Evolutionary conservation across 2,888 invertebrate genomes (phyloP), one percentile per base, ranked within the genome.

Genomic region (Aromia moschata): DNA sequence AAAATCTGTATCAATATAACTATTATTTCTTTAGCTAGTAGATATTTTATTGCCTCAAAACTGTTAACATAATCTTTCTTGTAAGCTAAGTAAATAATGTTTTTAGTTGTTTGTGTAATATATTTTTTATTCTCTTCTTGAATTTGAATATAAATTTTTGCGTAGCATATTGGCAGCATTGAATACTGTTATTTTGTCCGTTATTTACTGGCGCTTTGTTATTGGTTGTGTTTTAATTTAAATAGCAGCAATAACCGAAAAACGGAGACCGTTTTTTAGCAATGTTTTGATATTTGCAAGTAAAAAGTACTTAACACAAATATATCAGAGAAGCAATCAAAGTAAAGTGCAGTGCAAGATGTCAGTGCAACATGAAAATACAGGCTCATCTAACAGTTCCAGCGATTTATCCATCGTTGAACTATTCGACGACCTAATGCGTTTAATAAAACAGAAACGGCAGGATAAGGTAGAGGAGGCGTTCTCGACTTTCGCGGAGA

Each of bases 401-500:
- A 58, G 55, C 15, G 67, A 69, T 11, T 56, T 74, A 10, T 68
- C 70, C 4, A 63, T 74, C 20, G 64, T 72, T 11, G 74, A 70
- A 3, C 55, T 71, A 56, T 74, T 67, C 49, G 74, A 74, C 58
- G 74, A 74, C 44, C 47, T 74, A 15, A 62, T 70, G 53, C 62
- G 74, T 4, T 41, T 64, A 14, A 47, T 67, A 16, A 56, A 55
- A 40, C 56, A 61, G 5, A 47, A 62, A 38, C 60, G 64, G 12
- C 56, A 62, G 20, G 64, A 69, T 11, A 64, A 65, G 11, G 49
- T 56, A 10, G 66, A 69, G 53, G 40, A 86, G 33, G 52, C 65
- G 9, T 61, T 65, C 55, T 15, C 49, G 30, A 44, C 86, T 58
- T 91, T 93, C 72, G 84, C 89, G 1, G 85, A 87, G 68, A 86